Conservation (phyloP, 2,797 vertebrate genomes). For the Chaetophractus vellerosus region DNA sequence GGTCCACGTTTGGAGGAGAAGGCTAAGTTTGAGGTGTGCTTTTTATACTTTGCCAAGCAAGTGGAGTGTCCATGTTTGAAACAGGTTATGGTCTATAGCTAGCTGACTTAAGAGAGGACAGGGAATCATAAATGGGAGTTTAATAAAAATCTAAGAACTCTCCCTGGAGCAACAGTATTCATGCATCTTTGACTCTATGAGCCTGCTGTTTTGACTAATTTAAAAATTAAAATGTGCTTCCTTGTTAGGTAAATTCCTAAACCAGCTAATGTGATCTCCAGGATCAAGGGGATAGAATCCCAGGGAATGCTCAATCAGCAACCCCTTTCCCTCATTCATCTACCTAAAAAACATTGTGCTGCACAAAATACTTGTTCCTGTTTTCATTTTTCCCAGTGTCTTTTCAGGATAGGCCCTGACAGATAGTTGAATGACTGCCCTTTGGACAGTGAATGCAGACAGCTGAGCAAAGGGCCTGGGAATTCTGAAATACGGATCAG, state of each 20-base stretch:
- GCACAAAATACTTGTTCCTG: neutral
- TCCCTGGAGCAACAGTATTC: neutral
- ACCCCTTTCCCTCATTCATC: neutral
- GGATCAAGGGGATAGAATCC: neutral
- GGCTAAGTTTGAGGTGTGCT: neutral
- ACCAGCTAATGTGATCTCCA: neutral
- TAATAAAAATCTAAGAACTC: conserved; percentile 9
- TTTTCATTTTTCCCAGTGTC: conserved; percentile 39
- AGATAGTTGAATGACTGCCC: conserved; percentile 62
- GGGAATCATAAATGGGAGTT: neutral
- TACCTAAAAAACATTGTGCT: neutral
- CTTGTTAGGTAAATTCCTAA: conserved; percentile 59
- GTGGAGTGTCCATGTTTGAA: neutral
- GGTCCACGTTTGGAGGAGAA: neutral
- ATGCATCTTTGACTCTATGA: neutral
- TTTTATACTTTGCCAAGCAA: neutral
- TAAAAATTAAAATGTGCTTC: conserved; percentile 18
- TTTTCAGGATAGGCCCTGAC: conserved; percentile 55
- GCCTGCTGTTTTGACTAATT: neutral
- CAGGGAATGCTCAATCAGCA: conserved; percentile 3
- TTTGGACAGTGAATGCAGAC: conserved; percentile 15
- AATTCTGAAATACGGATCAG: conserved; percentile 65
- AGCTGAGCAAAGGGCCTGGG: conserved; percentile 61
- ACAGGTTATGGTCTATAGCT: neutral
- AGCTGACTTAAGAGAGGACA: neutral